Evolutionary conservation across 2,888 invertebrate genomes (phyloP), one percentile per base, ranked within the genome.

Genomic region (Cantharis rufa): DNA sequence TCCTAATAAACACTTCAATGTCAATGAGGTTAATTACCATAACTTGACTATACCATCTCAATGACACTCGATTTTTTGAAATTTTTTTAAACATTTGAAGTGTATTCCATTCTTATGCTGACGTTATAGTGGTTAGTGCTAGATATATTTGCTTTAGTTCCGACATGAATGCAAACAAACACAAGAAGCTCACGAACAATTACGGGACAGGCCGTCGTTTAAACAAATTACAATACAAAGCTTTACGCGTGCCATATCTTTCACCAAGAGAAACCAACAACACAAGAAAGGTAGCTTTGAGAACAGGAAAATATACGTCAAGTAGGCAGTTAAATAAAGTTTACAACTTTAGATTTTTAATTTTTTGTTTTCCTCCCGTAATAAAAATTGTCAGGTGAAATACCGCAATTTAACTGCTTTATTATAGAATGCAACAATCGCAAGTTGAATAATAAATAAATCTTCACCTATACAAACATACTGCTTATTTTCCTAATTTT

Each of bases 161-260:
- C 64, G 64, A 64, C 71, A 63, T 32, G 71, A 64, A 18, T 71
- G 64, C 32, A 71, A 71, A 71, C 15, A 24, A 21, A 21, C n/a
- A 24, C 18, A 66, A 24, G 24, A 66, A 13, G 16, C 61, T 21
- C 48, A 72, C 68, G 27, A 69, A 72, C 72, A 72, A 68, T 61
- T 62, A 62, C 68, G 61, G 68, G 68, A 69, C 72, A 72, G 68
- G 69, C 16, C 69, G 72, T 72, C 69, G 72, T 72, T 68, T 68
- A 72, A 69, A 72, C 72, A 72, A 72, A 72, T 72, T 72, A 72
- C 72, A 72, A 72, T 72, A 72, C 72, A 69, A 72, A 72, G 72
- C 48, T 32, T 32, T 72, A 61, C 72, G 66, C 72, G 72, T 72
- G 72, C 72, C 61, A 61, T 69, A 68, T 72, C 72, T 68, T 62